Conservation (phyloP, 2,113 vertebrate species). For the Gavialis gangeticus region DNA sequence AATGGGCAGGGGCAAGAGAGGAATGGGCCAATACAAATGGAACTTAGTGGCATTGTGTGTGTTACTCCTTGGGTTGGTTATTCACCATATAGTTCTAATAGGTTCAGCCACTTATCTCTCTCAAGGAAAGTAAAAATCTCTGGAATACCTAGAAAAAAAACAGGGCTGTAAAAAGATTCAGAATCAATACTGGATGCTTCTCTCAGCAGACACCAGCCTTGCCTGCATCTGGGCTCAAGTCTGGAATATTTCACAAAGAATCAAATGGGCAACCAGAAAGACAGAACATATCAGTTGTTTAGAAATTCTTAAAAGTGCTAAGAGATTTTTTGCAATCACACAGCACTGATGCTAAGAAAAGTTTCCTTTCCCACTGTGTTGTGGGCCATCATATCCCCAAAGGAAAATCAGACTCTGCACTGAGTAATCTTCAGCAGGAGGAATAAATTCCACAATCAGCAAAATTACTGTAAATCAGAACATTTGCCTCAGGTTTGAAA, state of each 20-base stretch:
- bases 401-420: neutral
- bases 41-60: no score
- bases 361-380: neutral
- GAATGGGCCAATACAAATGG: no score
- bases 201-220: neutral
- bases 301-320: neutral
- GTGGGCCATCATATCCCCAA: neutral
- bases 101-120: no score
- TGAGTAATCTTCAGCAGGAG: neutral
- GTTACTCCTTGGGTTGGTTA: no score
- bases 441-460: neutral
- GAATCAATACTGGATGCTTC: no score
- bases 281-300: neutral
- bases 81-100: no score
- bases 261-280: neutral
- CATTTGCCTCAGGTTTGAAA: neutral
- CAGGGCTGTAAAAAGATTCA: no score
- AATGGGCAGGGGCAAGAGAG: no score
- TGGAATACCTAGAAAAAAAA: no score
- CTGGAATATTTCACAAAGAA: neutral
- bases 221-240: neutral
- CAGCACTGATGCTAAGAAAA: neutral
- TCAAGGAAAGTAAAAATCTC: no score
- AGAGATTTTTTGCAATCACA: neutral
- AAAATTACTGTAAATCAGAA: neutral